Evolutionary conservation across 2,888 invertebrate species (phyloP).

Genomic region (Alcis repandata): DNA sequence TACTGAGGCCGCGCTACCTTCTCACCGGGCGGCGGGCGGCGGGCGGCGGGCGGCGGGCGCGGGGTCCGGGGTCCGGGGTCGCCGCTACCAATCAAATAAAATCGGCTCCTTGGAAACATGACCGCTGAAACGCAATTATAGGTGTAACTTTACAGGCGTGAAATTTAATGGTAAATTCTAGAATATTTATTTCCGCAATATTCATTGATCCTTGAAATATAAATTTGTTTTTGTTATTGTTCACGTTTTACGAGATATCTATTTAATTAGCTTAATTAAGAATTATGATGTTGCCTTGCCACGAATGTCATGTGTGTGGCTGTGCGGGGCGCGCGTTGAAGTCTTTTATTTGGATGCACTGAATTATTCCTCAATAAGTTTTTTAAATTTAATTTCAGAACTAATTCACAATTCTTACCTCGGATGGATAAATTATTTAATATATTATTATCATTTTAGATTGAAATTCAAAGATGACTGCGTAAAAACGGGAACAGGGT

Average conservation of each 20-base stretch:
- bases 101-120: conserved; percentile 3
- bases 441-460: not conserved
- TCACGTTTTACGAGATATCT: conserved; percentile 1
- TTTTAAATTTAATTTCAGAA: no score
- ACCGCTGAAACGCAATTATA: conserved; percentile 2
- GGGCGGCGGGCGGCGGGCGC: no score
- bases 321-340: conserved; percentile 21
- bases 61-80: no score
- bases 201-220: conserved; percentile 18
- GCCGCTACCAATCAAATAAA: conserved; percentile 15
- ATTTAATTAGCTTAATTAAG: not conserved
- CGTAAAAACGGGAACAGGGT: no score
- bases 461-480: no score
- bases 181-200: conserved; percentile 23
- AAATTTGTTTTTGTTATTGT: conserved; percentile 10
- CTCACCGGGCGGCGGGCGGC: conserved; percentile 16
- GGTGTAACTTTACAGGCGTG: conserved; percentile 7
- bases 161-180: conserved; percentile 20
- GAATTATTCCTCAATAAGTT: no score
- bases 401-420: no score
- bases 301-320: not conserved
- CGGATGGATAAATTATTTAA: no score
- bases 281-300: not conserved
- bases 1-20: conserved; percentile 50
- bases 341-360: conserved; percentile 16